phyloP scores from a whole-genome alignment of 2,888 invertebrate genomes.

The Tortrix viridana region DNA sequence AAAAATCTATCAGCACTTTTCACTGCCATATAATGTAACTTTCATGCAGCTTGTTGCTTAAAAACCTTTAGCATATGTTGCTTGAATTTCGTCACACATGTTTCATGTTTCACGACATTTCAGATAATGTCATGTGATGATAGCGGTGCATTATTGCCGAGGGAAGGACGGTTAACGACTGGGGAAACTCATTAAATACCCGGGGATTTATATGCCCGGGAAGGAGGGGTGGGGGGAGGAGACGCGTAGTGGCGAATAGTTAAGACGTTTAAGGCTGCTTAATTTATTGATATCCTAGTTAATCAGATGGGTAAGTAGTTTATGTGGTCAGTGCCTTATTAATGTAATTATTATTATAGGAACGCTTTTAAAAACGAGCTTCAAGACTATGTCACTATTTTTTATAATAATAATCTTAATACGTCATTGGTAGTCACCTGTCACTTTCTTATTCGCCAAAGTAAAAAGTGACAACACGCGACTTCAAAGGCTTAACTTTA shows the following conservation, averaged over 20 bases:
- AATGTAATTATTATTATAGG: no score
- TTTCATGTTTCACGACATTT: slow-evolving; percentile 54
- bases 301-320: slow-evolving; percentile 13
- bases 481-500: no score
- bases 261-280: slow-evolving; percentile 27
- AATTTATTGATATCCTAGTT: slow-evolving; percentile 29
- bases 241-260: slow-evolving; percentile 12
- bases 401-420: no score
- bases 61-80: slow-evolving; percentile 26
- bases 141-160: slow-evolving; percentile 71
- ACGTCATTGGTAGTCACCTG: no score
- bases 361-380: no score
- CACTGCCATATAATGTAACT: neutral
- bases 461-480: no score
- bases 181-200: slow-evolving; percentile 80
- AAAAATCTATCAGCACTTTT: neutral
- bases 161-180: slow-evolving; percentile 70
- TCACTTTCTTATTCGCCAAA: no score
- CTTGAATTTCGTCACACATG: slow-evolving; percentile 56
- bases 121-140: slow-evolving; percentile 72
- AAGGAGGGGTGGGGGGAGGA: slow-evolving; percentile 6
- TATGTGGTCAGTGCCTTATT: neutral
- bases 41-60: neutral
- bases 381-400: no score
- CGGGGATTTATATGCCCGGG: slow-evolving; percentile 70